Percentiles rank a stretch among this genome's conserved stretches.
These are phyloP conservation scores for Burhinus bistriatus DNA, from an alignment of 2,113 vertebrate species.

Conservation along the genomic window DNA sequence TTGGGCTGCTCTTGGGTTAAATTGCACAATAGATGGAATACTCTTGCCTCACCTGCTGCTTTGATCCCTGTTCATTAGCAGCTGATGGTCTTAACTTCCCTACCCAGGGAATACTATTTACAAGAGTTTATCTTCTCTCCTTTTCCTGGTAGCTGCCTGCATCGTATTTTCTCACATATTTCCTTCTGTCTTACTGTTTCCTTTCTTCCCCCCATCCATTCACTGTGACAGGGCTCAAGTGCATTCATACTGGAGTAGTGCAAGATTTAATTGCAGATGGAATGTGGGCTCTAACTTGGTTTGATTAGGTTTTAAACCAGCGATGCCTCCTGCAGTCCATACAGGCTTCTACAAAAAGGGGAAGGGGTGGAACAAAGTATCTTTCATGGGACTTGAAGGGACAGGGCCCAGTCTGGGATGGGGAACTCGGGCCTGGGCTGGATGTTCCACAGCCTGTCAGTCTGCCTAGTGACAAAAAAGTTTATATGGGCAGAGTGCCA, in stretches of 20 bases:
- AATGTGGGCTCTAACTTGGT: background rate
- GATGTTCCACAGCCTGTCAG: background rate
- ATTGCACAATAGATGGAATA: background rate
- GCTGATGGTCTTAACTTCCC: background rate
- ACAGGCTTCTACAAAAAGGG: background rate
- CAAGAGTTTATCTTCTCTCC: background rate
- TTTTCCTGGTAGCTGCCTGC: background rate
- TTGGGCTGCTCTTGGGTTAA: background rate
- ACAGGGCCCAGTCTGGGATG: background rate
- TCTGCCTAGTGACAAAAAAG: background rate
- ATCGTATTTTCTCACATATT: background rate
- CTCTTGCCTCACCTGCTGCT: background rate
- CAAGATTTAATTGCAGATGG: background rate
- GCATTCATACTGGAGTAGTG: background rate
- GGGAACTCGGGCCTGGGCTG: background rate
- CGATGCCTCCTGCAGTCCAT: background rate
- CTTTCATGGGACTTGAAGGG: background rate
- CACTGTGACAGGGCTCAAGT: background rate
- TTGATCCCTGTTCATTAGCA: background rate
- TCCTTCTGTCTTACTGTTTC: background rate
- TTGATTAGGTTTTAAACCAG: background rate
- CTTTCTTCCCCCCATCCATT: background rate
- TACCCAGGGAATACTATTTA: background rate
- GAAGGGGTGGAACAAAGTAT: background rate
- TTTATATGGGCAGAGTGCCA: background rate